These are phyloP conservation scores for Euproctis similis DNA, from an alignment of 2,888 invertebrate genomes.

Conservation along the genomic window DNA sequence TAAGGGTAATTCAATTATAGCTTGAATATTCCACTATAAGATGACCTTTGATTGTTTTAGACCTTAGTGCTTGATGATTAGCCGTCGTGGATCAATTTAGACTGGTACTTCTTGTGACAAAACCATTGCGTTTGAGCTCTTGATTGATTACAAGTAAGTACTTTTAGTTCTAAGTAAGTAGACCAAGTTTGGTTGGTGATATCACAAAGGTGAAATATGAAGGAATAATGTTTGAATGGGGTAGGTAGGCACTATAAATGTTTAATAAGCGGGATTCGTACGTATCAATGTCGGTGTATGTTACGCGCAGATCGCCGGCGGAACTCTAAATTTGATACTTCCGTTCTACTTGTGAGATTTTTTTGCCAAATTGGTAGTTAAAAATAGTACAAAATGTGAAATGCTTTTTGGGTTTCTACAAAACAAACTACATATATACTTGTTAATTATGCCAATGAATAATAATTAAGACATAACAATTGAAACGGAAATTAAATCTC, in stretches of 20 bases:
- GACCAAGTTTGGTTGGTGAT: no score
- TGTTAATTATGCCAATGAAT: no score
- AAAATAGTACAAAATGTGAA: no score
- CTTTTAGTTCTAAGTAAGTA: no score
- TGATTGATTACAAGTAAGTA: no score
- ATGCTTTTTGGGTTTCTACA: no score
- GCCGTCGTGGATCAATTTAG: slow-evolving; percentile 7
- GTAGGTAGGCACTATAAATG: no score
- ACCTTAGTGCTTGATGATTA: background rate
- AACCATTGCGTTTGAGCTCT: no score
- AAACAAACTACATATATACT: no score
- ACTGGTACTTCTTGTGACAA: slow-evolving; percentile 16
- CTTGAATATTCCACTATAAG: slow-evolving; percentile 17
- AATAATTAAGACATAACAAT: no score
- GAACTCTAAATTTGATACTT: slow-evolving; percentile 60
- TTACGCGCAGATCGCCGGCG: slow-evolving; percentile 40
- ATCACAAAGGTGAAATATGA: slow-evolving; percentile 26
- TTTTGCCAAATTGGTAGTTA: no score
- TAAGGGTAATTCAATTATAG: slow-evolving; percentile 57
- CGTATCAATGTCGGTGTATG: slow-evolving; percentile 56
- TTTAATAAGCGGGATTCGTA: slow-evolving; percentile 47
- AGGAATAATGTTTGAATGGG: slow-evolving; percentile 26
- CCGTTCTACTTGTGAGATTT: slow-evolving; percentile 25
- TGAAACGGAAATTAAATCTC: no score
- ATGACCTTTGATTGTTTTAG: slow-evolving; percentile 4